These are phyloP conservation scores for Tor tambroides DNA, from an alignment of 2,113 vertebrate genomes.

Conservation along the genomic window DNA sequence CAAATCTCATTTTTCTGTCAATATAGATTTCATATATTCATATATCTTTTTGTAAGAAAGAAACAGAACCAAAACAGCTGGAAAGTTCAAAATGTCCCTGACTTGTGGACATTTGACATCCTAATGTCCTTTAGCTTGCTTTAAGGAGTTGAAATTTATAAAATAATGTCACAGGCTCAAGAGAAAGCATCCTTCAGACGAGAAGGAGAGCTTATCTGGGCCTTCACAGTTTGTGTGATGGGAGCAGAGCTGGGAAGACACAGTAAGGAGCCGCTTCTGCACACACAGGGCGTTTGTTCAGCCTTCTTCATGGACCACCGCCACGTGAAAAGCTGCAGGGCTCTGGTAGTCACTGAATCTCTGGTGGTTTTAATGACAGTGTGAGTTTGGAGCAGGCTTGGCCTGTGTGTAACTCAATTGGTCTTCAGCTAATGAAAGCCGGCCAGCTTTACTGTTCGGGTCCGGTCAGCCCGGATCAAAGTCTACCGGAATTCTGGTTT, in stretches of 20 bases:
- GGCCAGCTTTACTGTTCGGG: constrained; percentile 19
- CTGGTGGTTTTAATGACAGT: neutral
- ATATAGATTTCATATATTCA: constrained; percentile 68
- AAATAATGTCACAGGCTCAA: neutral
- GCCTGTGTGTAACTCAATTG: neutral
- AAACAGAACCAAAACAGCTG: constrained; percentile 42
- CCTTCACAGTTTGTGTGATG: constrained; percentile 31
- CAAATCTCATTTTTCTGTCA: constrained; percentile 57
- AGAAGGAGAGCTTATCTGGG: neutral
- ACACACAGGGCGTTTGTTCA: neutral
- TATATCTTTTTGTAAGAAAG: constrained; percentile 57
- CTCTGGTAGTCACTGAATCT: neutral
- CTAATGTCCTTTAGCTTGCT: constrained; percentile 43
- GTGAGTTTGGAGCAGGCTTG: constrained; percentile 11
- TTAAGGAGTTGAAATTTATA: constrained; percentile 11
- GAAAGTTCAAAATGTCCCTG: constrained; percentile 60
- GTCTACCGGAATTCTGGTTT: constrained; percentile 28
- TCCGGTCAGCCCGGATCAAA: constrained; percentile 5
- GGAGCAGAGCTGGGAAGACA: constrained; percentile 26
- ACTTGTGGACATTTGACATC: constrained; percentile 48
- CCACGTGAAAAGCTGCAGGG: neutral
- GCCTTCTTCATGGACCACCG: neutral
- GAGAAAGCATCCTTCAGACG: neutral
- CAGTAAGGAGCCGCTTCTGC: constrained; percentile 14
- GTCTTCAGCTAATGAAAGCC: constrained; percentile 35